These are phyloP conservation scores for Caloenas nicobarica DNA, from an alignment of 2,113 vertebrate genomes.

Conservation along the genomic window DNA sequence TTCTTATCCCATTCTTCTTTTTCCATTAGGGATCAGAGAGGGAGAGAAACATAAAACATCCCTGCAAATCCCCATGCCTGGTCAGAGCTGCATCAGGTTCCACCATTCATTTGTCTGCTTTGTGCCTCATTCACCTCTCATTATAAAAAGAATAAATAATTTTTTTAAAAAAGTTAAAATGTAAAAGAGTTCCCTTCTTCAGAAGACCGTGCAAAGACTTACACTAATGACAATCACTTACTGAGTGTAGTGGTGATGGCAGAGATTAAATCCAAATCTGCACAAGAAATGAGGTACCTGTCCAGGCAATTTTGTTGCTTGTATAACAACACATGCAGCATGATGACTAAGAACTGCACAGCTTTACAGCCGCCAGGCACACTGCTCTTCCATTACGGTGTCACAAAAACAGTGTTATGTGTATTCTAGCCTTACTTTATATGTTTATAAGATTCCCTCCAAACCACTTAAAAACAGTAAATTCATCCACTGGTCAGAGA, in stretches of 20 bases:
- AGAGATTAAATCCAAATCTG: neutral
- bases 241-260: neutral
- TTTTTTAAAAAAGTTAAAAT: neutral
- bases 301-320: neutral
- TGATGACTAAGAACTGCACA: neutral
- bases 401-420: neutral
- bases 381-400: neutral
- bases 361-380: neutral
- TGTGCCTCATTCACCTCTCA: neutral
- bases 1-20: neutral
- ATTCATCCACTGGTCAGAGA: neutral
- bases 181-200: neutral
- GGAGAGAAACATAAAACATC: neutral
- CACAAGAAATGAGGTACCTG: neutral
- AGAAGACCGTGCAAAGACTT: neutral
- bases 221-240: neutral
- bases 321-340: accelerated
- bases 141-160: neutral
- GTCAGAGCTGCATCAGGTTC: neutral
- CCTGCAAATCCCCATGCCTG: neutral
- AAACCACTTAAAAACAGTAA: neutral
- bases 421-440: neutral
- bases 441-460: neutral
- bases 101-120: neutral
- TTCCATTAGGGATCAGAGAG: neutral